These are phyloP conservation scores for Ardeotis arabs DNA, from an alignment of 2,113 vertebrate genomes.

Conservation along the genomic window DNA sequence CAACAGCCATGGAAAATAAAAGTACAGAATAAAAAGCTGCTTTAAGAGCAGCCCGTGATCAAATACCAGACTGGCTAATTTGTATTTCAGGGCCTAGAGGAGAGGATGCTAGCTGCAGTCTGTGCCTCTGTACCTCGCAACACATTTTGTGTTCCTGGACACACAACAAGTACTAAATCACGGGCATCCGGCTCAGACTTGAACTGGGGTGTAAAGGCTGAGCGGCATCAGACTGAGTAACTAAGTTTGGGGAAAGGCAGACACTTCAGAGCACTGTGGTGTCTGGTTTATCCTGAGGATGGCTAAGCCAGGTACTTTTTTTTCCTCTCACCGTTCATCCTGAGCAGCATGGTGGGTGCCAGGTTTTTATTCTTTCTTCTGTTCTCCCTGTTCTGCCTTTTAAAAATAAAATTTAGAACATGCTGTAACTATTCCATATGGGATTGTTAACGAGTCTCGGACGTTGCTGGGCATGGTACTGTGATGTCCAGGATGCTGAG, in stretches of 20 bases:
- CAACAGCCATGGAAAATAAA: slow-evolving; percentile 79
- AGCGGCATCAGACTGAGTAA: slow-evolving; percentile 17
- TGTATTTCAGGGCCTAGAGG: slow-evolving; percentile 74
- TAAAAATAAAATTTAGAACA: background rate
- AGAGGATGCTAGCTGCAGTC: slow-evolving; percentile 69
- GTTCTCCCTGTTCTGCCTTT: background rate
- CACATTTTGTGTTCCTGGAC: slow-evolving; percentile 57
- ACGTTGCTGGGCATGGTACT: background rate
- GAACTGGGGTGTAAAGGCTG: slow-evolving; percentile 34
- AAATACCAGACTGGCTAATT: slow-evolving; percentile 77
- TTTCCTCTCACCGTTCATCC: background rate
- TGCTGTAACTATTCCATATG: background rate
- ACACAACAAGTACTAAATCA: slow-evolving; percentile 47
- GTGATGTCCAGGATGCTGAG: background rate
- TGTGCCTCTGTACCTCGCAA: slow-evolving; percentile 69
- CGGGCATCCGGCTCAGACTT: slow-evolving; percentile 50
- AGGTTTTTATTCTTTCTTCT: slow-evolving; percentile 24
- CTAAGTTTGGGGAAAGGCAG: slow-evolving; percentile 30
- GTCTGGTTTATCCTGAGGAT: slow-evolving; percentile 24
- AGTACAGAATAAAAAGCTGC: slow-evolving; percentile 73
- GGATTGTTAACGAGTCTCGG: background rate
- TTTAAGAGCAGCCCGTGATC: slow-evolving; percentile 69
- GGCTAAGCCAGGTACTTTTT: slow-evolving; percentile 29
- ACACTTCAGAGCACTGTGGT: slow-evolving; percentile 27
- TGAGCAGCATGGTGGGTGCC: background rate